Percentiles rank a stretch among this genome's conserved stretches.
Evolutionary conservation across 2,888 invertebrate species (phyloP).

Genomic region (Ennomos quercinarius): DNA sequence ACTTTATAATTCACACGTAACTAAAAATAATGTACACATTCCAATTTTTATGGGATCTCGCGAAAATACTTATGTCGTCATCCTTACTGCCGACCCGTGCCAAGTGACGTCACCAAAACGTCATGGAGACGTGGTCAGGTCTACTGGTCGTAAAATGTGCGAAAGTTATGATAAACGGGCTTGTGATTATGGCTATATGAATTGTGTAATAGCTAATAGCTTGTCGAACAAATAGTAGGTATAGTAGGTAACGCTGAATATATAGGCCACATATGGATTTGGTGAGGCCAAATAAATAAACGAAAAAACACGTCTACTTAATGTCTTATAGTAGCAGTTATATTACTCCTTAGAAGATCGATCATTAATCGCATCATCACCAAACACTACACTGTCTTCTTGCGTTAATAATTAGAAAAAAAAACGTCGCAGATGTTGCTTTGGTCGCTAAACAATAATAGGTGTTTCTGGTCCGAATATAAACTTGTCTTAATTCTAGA

Average conservation of each 20-base stretch:
- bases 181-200: background rate
- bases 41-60: slow-evolving; percentile 19
- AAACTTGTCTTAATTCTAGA: slow-evolving; percentile 20
- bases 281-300: too few species aligned
- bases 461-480: slow-evolving; percentile 11
- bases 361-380: too few species aligned
- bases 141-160: slow-evolving; percentile 2
- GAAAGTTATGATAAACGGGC: background rate
- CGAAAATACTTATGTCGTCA: slow-evolving; percentile 20
- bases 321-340: too few species aligned
- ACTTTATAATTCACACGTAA: slow-evolving; percentile 4
- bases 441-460: slow-evolving; percentile 15
- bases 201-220: background rate
- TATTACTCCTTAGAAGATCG: too few species aligned
- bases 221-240: too few species aligned
- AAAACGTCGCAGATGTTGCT: background rate
- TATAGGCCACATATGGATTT: too few species aligned
- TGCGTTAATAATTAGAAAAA: too few species aligned
- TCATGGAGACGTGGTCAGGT: slow-evolving; percentile 20
- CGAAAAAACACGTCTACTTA: too few species aligned
- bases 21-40: slow-evolving; percentile 20
- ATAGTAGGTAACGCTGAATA: too few species aligned
- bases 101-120: slow-evolving; percentile 21
- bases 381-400: too few species aligned
- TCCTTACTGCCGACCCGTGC: slow-evolving; percentile 1